Conservation (phyloP, 1,140 invertebrate genomes). For the Platyura marginata region DNA sequence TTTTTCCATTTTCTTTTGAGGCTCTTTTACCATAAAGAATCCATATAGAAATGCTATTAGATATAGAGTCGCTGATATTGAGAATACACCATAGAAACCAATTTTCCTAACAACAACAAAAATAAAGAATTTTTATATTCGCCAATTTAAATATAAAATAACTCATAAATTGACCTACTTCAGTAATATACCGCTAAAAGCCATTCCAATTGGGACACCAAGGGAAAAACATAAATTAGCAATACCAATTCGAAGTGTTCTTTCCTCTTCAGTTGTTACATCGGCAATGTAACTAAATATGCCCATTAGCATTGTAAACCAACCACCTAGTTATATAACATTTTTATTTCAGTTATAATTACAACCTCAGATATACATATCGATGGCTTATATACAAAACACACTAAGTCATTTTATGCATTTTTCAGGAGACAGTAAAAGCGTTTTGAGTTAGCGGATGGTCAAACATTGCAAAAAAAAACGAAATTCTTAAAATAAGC, state of each 20-base stretch:
- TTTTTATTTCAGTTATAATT: too few species aligned
- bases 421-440: too few species aligned
- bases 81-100: constrained; percentile 63
- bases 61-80: constrained; percentile 50
- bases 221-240: constrained; percentile 66
- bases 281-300: constrained; percentile 80
- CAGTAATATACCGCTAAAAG: constrained; percentile 49
- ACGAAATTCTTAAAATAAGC: too few species aligned
- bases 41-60: constrained; percentile 56
- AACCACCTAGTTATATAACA: constrained; percentile 29
- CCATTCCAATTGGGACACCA: constrained; percentile 59
- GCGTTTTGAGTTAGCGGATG: too few species aligned
- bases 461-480: too few species aligned
- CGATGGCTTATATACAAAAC: too few species aligned
- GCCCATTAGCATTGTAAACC: constrained; percentile 77
- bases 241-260: constrained; percentile 66
- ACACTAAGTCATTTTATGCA: too few species aligned
- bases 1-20: constrained; percentile 12
- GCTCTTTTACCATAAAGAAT: constrained; percentile 14
- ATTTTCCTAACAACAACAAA: too few species aligned
- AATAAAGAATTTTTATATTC: too few species aligned
- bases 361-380: too few species aligned
- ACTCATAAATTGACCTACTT: constrained; percentile 13
- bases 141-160: neutral
- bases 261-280: constrained; percentile 57